Evolutionary conservation across 2,113 vertebrate genomes (phyloP), one percentile per base, ranked within the genome.

Genomic region (Ascaphus truei): DNA sequence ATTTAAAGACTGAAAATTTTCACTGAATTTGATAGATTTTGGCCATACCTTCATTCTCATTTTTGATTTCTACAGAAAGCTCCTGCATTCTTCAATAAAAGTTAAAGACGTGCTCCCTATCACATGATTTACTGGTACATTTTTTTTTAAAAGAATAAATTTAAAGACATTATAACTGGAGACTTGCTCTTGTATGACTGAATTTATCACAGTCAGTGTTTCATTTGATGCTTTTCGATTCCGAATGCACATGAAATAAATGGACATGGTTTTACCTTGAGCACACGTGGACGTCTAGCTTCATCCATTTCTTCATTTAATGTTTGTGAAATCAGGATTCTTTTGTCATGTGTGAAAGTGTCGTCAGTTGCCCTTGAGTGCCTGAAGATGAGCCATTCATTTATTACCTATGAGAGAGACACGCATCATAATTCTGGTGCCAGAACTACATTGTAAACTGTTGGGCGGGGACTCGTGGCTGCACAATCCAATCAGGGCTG

Each of bases 81-180:
- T 92, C 87, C 88, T 90, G 87, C 92, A 92, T 90, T 92, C 92
- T 87, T 93, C 89, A 96, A 93, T 97, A 96, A 97, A 94, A 84
- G 85, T 93, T 91, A 88, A 88, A 89, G 87, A 93, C 84, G 82
- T 93, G 92, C 85, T 90, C 87, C 88, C 88, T 91, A 85, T 86
- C 87, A 92, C 93, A 89, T 92, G 83, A 90, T 91, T 92, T 92
- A 86, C 87, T 92, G 89, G 91, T 95, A 92, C 92, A 89, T 89
- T 48, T 53, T 31, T 65, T 92, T 93, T 93, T 90, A 59, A 88
- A 89, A 86, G 84, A 86, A 89, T 80, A 78, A 78, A 78, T 92
- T 79, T 22, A 86, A 85, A 80, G 88, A 80, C 74, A 0, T 84
- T 85, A 79, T 83, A 89, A 85, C 76, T 79, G 85, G 84, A 90